Evolutionary conservation across 2,888 invertebrate species (phyloP), one percentile per base, ranked within the genome.

Genomic region (Mellilla xanthometata): DNA sequence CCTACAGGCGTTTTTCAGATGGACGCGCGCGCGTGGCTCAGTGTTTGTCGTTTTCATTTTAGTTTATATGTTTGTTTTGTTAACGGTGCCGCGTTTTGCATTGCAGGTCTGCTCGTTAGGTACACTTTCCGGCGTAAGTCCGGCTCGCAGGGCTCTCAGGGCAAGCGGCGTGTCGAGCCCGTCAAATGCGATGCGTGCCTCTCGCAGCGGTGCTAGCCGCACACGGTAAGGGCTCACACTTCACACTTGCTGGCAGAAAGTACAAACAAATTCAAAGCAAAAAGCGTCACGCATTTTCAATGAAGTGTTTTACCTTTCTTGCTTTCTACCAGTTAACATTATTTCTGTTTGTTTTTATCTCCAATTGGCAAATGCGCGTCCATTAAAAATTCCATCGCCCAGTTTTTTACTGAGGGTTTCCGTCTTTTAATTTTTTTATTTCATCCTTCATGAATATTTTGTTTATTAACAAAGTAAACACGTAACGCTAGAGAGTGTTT

Each of bases 81-180:
- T 89, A 89, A 89, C 89, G 87, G 86, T 88, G 75, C 81, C 81
- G 85, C 89, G 76, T 90, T 90, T 89, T 88, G 81, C 85, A 88
- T 90, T 90, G 82, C 90, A 90, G 90, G 90, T 90, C 90, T 90
- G 75, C 90, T 90, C 87, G 90, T 90, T 90, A 90, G 90, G 90
- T 90, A 90, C 89, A 90, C 90, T 84, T 90, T 90, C 84, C 90
- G 90, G 78, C 90, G 90, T 90, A 90, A 90, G 84, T 88, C 90
- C 82, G 87, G 85, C 76, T 84, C 88, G 76, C 89, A 88, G 75
- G 84, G 80, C 81, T 82, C 89, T 80, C 87, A 85, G 81, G 80
- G 78, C 81, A 87, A 82, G 81, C 81, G 84, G 74, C 85, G 84
- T 70, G 76, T 81, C 70, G 89, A 90, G 77, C 84, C 87, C 75